phyloP scores from a whole-genome alignment of 2,797 vertebrate genomes.

The Oceanodroma leucorhoa region DNA sequence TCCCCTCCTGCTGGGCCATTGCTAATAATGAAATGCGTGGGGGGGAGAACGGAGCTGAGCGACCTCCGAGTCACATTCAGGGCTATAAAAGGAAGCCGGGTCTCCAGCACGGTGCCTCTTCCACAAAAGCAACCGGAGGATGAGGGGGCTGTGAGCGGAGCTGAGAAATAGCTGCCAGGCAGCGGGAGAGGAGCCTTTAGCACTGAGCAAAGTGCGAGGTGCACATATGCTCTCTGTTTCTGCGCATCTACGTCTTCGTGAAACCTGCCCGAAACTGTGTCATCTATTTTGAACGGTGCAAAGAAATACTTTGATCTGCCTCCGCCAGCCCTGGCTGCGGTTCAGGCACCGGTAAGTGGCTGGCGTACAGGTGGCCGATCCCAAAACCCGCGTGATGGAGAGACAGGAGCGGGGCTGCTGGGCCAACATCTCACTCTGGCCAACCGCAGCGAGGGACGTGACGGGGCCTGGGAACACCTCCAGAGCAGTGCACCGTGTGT shows the following conservation, averaged over 20 bases:
- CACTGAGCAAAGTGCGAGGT: conserved; percentile 23
- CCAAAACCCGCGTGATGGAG: not conserved
- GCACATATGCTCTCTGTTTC: conserved; percentile 58
- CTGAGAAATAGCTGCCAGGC: conserved; percentile 62
- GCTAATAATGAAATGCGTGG: not conserved
- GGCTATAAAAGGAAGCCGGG: conserved; percentile 61
- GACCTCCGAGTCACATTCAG: conserved; percentile 48
- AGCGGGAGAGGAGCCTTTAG: conserved; percentile 50
- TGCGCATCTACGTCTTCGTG: not conserved
- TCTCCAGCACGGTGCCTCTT: conserved; percentile 49
- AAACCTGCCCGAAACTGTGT: conserved; percentile 44
- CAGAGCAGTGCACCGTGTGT: not conserved
- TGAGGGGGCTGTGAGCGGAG: conserved; percentile 55
- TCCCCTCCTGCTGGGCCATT: not conserved
- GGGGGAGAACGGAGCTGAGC: not conserved
- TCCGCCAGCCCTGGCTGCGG: not conserved
- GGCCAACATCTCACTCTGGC: fast-evolving
- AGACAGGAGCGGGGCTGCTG: not conserved
- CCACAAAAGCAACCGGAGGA: conserved; percentile 58
- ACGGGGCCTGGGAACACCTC: not conserved
- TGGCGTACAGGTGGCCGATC: not conserved
- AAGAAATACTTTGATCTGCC: conserved; percentile 36
- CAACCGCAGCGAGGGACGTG: fast-evolving
- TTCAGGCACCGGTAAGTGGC: not conserved
- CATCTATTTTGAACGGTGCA: conserved; percentile 30